Conservation (phyloP, 2,888 invertebrate species). For the Oeneis ivallda region DNA sequence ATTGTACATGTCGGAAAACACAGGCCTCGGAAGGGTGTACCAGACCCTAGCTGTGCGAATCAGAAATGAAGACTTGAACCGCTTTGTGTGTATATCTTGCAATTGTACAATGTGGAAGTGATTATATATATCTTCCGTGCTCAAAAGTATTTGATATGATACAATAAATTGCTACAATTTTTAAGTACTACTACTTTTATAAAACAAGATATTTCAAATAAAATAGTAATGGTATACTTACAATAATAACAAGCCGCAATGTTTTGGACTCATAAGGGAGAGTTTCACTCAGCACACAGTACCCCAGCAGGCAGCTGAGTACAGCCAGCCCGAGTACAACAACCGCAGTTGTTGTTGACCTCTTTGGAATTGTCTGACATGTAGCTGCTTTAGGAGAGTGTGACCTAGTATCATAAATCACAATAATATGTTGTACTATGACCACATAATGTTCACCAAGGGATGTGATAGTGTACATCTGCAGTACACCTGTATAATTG, state of each 20-base stretch:
- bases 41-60: too few relatives aligned
- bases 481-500: too few relatives aligned
- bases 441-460: neutral
- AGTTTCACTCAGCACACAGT: constrained; percentile 73
- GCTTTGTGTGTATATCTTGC: too few relatives aligned
- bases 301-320: constrained; percentile 73
- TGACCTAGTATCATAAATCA: constrained; percentile 40
- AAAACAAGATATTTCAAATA: neutral
- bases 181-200: neutral
- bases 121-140: too few relatives aligned
- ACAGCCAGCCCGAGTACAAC: constrained; percentile 72
- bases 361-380: constrained; percentile 64
- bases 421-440: neutral
- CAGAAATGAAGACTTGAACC: too few relatives aligned
- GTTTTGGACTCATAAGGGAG: constrained; percentile 75
- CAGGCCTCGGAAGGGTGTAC: too few relatives aligned
- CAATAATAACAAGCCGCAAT: constrained; percentile 67
- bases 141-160: too few relatives aligned
- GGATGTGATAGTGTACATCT: too few relatives aligned
- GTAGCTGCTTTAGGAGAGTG: constrained; percentile 54
- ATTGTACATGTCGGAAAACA: too few relatives aligned
- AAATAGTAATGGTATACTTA: constrained; percentile 48
- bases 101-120: too few relatives aligned
- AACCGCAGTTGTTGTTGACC: constrained; percentile 67
- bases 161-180: too few relatives aligned